Evolutionary conservation across 2,113 vertebrate species (phyloP), one percentile per base, ranked within the genome.

Genomic region (Reinhardtius hippoglossoides): DNA sequence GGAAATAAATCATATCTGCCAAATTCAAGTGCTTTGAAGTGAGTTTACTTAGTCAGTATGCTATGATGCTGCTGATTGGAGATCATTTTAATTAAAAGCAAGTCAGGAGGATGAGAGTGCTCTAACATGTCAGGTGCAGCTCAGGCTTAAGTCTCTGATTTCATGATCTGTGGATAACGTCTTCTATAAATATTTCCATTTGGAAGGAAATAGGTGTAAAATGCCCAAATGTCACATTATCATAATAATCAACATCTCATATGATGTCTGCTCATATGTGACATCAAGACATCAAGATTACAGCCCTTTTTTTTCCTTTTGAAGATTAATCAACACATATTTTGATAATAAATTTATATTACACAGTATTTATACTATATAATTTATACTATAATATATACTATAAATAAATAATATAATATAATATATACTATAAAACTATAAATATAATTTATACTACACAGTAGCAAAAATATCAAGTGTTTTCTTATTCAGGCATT

Each of bases 71-170:
- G 0, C 1, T 48, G 76, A 55, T n/a, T 76, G 1, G 13, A 66
- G 67, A 62, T 69, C 20, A 40, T 70, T 68, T 74, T 69, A 60
- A 79, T 77, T 73, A 37, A 24, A 10, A 42, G 13, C n/a, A 15
- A 58, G 16, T 69, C 54, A 6, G 21, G 15, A 59, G 54, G 54
- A 82, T 26, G 35, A 67, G 57, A 21, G 50, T 21, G 56, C 42
- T 67, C 40, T 40, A 37, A 64, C 71, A 81, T 80, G 76, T 68
- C 77, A 83, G 57, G 59, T 74, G 18, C 37, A 48, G 40, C 59
- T 73, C 16, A 80, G 54, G 18, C 46, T 14, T 71, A 3, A 3
- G 0, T 63, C 13, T 75, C 42, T 50, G 37, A 65, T 55, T 70
- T 52, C 16, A 42, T 58, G n/a, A 61, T 65, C 54, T 42, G 40